Evolutionary conservation across 2,888 invertebrate genomes (phyloP), one percentile per base, ranked within the genome.

Genomic region (Trichogramma evanescens): DNA sequence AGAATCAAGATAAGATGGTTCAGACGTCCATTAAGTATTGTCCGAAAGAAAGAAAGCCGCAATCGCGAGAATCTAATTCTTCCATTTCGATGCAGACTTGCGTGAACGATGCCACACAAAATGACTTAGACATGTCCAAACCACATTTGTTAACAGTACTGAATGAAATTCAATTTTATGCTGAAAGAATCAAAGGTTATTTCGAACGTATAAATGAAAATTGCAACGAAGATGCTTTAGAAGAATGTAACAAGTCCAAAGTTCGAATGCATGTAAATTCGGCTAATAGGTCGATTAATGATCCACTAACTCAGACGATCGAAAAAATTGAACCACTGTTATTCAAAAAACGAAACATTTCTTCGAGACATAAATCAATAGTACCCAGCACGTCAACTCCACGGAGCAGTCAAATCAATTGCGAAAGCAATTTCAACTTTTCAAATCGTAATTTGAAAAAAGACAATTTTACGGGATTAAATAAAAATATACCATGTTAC

Each of bases 81-180:
- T 44, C 49, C 0, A 40, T 13, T 5, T 56, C 54, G 0, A 63
- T 57, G 5, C 63, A 63, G 49, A 61, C 53, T 41, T 26, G 26
- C 3, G 26, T 26, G 26, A 6, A 13, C 1, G 49, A 58, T 1
- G n/a, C 43, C n/a, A 4, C 26, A 7, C 7, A 42, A n/a, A 50
- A 38, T 5, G 13, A 41, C 46, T 40, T 44, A n/a, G 50, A 58
- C 39, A 10, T 5, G 7, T 26, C 63, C 4, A 9, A 42, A 4
- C 50, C 56, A 1, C 54, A 57, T 10, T 26, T 64, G 10, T 44
- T 64, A 8, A 48, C 52, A 4, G 59, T 64, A 40, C 61, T 64
- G 7, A 26, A 13, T 1, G 55, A 64, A 4, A 64, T 64, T 5
- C 59, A 61, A 54, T 8, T 41, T 6, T 64, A 64, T 49, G 55